Evolutionary conservation across 2,888 invertebrate genomes (phyloP).

Genomic region (Mythimna loreyi): DNA sequence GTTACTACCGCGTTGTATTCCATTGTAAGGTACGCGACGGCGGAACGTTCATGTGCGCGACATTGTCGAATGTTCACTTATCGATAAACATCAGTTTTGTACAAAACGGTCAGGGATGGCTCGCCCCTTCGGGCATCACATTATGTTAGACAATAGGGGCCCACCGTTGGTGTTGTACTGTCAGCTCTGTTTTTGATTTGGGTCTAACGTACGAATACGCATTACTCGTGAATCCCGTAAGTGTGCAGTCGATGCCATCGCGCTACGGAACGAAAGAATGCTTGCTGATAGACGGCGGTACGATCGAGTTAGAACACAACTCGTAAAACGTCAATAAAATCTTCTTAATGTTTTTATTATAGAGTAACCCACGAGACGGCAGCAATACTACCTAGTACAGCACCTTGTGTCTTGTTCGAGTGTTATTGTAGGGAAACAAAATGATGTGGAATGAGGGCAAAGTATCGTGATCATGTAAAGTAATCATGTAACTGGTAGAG

Average conservation of each 20-base stretch:
- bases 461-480: constrained; percentile 6
- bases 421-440: not conserved
- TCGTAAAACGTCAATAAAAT: too few species aligned
- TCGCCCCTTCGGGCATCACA: not conserved
- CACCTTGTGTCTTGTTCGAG: not conserved
- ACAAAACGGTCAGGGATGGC: not conserved
- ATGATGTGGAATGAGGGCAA: not conserved
- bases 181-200: not conserved
- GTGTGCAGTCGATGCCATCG: not conserved
- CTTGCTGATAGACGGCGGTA: too few species aligned
- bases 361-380: not conserved
- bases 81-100: not conserved
- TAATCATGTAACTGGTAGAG: constrained; percentile 4
- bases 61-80: not conserved
- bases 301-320: too few species aligned
- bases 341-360: too few species aligned
- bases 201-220: not conserved
- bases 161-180: not conserved
- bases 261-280: not conserved
- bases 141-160: not conserved
- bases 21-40: not conserved
- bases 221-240: not conserved
- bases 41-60: not conserved
- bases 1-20: not conserved
- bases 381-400: not conserved